These are phyloP conservation scores for Spisula solida DNA, from an alignment of 2,888 invertebrate species.

Conservation along the genomic window DNA sequence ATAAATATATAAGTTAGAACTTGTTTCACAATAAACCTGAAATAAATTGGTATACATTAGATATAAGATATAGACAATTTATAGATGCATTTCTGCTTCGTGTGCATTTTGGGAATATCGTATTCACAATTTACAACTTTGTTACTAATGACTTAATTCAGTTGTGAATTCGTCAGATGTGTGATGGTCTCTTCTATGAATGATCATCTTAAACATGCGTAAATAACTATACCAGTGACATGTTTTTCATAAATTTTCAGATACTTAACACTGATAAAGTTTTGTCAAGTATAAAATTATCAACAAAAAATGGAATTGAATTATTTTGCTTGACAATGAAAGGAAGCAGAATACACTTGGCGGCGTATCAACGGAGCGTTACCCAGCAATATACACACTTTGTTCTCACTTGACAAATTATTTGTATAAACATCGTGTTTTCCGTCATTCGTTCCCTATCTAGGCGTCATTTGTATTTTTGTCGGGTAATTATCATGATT, in stretches of 20 bases:
- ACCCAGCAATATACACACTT: neutral
- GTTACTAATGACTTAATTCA: too few relatives aligned
- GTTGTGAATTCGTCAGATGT: too few relatives aligned
- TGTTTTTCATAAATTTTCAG: neutral
- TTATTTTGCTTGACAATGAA: neutral
- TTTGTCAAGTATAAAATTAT: constrained; percentile 10
- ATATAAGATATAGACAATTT: too few relatives aligned
- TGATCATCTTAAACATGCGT: too few relatives aligned
- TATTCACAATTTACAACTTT: too few relatives aligned
- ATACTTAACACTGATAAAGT: neutral
- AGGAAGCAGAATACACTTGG: neutral
- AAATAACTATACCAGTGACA: neutral
- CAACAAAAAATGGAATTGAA: neutral
- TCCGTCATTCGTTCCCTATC: neutral
- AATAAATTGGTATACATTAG: too few relatives aligned
- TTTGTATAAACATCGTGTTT: neutral
- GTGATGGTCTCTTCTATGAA: too few relatives aligned
- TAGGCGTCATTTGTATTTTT: constrained; percentile 38
- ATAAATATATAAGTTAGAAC: too few relatives aligned
- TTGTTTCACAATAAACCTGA: too few relatives aligned
- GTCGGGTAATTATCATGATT: constrained; percentile 31
- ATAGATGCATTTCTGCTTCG: too few relatives aligned
- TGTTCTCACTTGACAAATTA: neutral
- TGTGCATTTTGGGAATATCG: too few relatives aligned
- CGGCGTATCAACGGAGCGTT: neutral